These are phyloP conservation scores for Microcebus jonahi DNA, from an alignment of 2,113 vertebrate species.

Conservation along the genomic window DNA sequence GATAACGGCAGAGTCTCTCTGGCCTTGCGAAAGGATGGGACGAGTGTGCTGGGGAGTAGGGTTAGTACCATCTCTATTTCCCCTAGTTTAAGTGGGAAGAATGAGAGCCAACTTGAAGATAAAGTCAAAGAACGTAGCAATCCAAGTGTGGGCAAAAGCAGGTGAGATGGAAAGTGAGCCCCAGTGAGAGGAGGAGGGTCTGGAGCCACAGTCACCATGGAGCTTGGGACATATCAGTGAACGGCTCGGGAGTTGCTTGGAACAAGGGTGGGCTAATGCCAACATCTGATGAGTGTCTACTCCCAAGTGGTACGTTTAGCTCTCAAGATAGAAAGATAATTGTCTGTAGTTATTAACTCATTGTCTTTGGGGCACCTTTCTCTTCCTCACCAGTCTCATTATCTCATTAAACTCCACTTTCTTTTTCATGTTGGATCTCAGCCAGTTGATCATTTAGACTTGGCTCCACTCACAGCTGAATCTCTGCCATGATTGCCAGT, in stretches of 20 bases:
- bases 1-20: not conserved
- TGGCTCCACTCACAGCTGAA: not conserved
- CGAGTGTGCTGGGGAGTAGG: not conserved
- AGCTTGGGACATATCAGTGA: rapidly evolving
- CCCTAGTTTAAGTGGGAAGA: not conserved
- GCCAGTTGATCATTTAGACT: not conserved
- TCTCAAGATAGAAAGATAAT: not conserved
- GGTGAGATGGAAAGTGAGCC: not conserved
- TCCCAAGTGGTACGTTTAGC: not conserved
- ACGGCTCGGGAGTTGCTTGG: too few species aligned
- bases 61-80: not conserved
- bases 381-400: not conserved
- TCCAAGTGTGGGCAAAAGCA: not conserved
- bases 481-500: not conserved
- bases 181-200: not conserved
- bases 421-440: not conserved
- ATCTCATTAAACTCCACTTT: not conserved
- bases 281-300: not conserved
- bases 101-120: not conserved
- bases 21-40: not conserved
- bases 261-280: not conserved
- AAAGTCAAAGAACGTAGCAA: not conserved
- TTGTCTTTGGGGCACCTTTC: not conserved
- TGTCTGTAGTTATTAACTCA: too few species aligned
- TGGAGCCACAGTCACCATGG: too few species aligned